Base-by-base conservation (phyloP, 2,113 vertebrate species). In the Pipa parva region DNA sequence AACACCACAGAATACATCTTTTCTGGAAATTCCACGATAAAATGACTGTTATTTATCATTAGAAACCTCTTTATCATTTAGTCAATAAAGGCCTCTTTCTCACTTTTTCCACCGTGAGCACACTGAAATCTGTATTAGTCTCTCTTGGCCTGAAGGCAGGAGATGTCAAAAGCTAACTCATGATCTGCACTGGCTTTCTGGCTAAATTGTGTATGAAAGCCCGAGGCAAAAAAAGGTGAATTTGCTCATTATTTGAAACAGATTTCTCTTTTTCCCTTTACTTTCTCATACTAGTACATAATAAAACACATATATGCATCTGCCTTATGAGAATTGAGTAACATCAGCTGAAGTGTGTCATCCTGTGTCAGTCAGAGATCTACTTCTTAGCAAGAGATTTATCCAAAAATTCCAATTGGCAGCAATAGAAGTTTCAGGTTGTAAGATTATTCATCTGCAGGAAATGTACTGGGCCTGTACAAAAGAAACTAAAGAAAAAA, bases 11-110 rank as follows among this genome's bases (percentile, higher is more conserved):
- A 92, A 92, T 92, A 91, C 92, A 93, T 97, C 92, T 95, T 97
- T 98, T 95, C 93, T 93, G 95, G 97, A 93, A 98, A 96, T 98
- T 97, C 95, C 89, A 92, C 94, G 97, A 99, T 99, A 97, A 98
- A 99, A 99, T 97, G 95, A 98, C 95, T 96, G 97, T 97, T 99
- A 99, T 99, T 98, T 97, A 97, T 99, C 95, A 99, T 99, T 97
- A 98, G 93, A 94, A 94, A 92, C 89, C 95, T 97, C 94, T 98
- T 99, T 97, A 98, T 98, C 97, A 99, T 97, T 98, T 98, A 97
- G 97, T 99, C 97, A 99, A 99, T 99, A 99, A 97, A 92, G 92
- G 90, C 91, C 91, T 91, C 89, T 92, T 88, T 91, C 90, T 91
- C 89, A 71, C 82, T 74, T 88, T 89, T 91, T 92, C 86, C 85